Conservation (phyloP, 2,888 invertebrate species). For the Phania funesta region DNA sequence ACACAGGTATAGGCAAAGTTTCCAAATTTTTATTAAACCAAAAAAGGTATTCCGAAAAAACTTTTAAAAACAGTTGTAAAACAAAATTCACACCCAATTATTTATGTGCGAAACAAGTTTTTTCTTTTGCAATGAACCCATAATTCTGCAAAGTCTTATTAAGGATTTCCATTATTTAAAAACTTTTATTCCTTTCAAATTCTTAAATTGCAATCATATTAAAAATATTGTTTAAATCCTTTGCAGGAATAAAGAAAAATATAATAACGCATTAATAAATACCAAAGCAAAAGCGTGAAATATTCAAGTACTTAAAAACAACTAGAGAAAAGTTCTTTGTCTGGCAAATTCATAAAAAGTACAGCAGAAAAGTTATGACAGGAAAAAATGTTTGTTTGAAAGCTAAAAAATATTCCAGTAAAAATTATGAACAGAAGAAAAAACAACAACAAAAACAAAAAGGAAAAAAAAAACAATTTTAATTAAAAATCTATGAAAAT, state of each 20-base stretch:
- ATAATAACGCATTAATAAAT: constrained; percentile 43
- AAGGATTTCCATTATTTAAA: too few species aligned
- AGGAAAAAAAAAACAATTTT: constrained; percentile 35
- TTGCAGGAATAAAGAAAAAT: neutral
- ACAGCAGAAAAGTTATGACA: constrained; percentile 49
- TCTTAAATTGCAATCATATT: neutral
- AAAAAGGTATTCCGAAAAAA: too few species aligned
- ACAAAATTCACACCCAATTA: too few species aligned
- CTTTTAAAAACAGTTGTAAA: too few species aligned
- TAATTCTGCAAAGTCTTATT: too few species aligned
- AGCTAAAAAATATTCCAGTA: constrained; percentile 1
- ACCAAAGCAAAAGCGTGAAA: constrained; percentile 18
- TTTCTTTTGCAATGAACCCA: too few species aligned
- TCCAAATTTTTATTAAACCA: too few species aligned
- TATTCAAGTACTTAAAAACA: constrained; percentile 21
- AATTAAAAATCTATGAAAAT: constrained; percentile 67
- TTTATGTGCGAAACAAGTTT: too few species aligned
- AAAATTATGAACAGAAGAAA: constrained; percentile 17
- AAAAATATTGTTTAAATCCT: neutral
- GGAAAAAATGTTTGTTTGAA: constrained; percentile 15
- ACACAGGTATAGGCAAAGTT: too few species aligned
- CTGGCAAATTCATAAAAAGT: constrained; percentile 37
- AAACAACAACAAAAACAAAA: neutral
- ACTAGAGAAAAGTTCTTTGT: constrained; percentile 39
- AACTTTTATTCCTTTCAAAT: too few species aligned